A percentile compares a stretch with the other conserved stretches of the same genome.
phyloP scores from a whole-genome alignment of 2,113 vertebrate species.

The Melanerpes aurifrons region DNA sequence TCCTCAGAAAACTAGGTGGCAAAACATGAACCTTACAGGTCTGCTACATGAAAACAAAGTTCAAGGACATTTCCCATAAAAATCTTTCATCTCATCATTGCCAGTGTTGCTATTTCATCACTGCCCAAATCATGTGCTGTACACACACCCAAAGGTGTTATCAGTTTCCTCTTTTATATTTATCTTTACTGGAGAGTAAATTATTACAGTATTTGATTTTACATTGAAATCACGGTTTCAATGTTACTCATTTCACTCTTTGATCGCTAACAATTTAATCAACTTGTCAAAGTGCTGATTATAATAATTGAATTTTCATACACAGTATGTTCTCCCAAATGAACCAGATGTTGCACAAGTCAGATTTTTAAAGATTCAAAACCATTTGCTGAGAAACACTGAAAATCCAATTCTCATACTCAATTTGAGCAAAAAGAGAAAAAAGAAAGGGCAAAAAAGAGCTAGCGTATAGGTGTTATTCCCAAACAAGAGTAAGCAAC shows the following conservation, averaged over 20 bases:
- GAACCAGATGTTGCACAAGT: background rate
- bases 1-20: background rate
- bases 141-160: background rate
- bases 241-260: background rate
- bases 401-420: background rate
- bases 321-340: background rate
- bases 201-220: background rate
- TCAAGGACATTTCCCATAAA: background rate
- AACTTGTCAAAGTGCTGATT: background rate
- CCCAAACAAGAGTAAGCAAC: background rate
- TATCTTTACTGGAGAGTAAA: background rate
- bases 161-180: background rate
- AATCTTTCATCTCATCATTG: background rate
- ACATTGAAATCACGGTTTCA: background rate
- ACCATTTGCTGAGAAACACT: background rate
- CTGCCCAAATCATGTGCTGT: background rate
- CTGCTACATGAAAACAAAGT: background rate
- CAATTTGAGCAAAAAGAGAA: background rate
- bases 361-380: background rate
- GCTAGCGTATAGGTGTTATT: accelerated
- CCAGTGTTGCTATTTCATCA: background rate
- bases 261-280: background rate
- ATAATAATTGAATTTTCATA: background rate
- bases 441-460: background rate
- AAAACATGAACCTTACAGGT: background rate